A percentile compares a stretch with the other conserved stretches of the same genome.
These are phyloP conservation scores for Sphyrna mokarran DNA, from an alignment of 2,113 vertebrate genomes.

Conservation along the genomic window DNA sequence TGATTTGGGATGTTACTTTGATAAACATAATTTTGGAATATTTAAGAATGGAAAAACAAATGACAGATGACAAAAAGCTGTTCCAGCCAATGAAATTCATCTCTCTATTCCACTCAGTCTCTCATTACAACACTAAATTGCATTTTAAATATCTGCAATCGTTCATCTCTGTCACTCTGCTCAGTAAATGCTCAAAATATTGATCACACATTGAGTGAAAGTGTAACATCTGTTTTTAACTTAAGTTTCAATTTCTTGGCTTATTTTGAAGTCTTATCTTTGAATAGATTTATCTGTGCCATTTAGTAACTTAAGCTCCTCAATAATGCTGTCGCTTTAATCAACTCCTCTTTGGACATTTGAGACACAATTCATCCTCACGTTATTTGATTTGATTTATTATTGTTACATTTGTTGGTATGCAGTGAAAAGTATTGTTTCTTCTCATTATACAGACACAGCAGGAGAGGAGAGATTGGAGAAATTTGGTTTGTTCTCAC, in stretches of 20 bases:
- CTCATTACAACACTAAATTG: neutral
- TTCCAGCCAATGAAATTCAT: neutral
- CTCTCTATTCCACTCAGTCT: neutral
- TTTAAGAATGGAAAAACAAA: neutral
- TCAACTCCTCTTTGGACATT: neutral
- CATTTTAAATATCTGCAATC: neutral
- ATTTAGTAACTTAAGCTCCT: neutral
- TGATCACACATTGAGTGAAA: neutral
- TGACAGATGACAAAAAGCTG: neutral
- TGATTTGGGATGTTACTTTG: neutral
- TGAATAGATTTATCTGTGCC: neutral
- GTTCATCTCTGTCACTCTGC: slow-evolving; percentile 1
- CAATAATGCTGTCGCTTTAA: neutral
- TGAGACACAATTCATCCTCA: neutral
- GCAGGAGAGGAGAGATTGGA: too few species aligned
- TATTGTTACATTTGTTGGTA: too few species aligned
- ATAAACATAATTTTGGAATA: neutral
- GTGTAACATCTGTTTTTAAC: neutral
- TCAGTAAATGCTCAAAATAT: neutral
- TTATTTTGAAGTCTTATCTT: neutral
- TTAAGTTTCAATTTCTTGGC: neutral
- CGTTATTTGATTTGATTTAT: too few species aligned
- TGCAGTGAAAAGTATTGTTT: too few species aligned
- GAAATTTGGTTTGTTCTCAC: too few species aligned
- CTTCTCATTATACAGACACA: too few species aligned